These are phyloP conservation scores for Colistium nudipinnis DNA, from an alignment of 2,113 vertebrate species.

Conservation along the genomic window DNA sequence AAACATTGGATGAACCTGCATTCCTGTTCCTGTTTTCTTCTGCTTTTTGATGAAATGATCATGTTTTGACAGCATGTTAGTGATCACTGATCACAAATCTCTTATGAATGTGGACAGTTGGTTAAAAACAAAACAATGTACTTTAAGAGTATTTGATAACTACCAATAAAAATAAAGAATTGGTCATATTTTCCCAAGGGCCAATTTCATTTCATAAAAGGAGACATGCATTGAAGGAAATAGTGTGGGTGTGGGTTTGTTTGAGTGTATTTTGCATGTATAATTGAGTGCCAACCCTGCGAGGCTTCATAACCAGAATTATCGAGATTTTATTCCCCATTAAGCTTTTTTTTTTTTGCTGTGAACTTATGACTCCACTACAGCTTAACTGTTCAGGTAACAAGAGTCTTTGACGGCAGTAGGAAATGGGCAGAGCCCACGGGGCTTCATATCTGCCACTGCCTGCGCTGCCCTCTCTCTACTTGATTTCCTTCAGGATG, in stretches of 20 bases:
- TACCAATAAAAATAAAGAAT: too few species aligned
- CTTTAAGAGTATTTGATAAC: too few species aligned
- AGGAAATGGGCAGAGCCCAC: conserved; percentile 38
- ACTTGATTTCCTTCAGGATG: conserved; percentile 63
- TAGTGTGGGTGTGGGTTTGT: background rate
- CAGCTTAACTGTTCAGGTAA: conserved; percentile 30
- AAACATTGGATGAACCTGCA: background rate
- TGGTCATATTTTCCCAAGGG: background rate
- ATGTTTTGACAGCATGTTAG: background rate
- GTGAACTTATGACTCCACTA: too few species aligned
- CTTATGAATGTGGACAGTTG: too few species aligned
- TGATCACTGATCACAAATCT: too few species aligned
- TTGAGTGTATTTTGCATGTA: background rate
- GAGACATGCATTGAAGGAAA: too few species aligned
- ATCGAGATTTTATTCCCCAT: background rate
- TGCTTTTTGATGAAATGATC: background rate
- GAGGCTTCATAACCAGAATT: conserved; percentile 13
- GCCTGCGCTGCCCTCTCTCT: conserved; percentile 38
- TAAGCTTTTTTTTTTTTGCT: too few species aligned
- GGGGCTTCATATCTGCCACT: conserved; percentile 32
- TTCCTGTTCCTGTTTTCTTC: background rate
- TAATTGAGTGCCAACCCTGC: background rate
- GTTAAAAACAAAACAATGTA: too few species aligned
- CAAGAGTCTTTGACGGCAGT: conserved; percentile 10
- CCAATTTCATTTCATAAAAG: background rate